phyloP scores from a whole-genome alignment of 1,140 invertebrate species.

The Anastrepha obliqua region DNA sequence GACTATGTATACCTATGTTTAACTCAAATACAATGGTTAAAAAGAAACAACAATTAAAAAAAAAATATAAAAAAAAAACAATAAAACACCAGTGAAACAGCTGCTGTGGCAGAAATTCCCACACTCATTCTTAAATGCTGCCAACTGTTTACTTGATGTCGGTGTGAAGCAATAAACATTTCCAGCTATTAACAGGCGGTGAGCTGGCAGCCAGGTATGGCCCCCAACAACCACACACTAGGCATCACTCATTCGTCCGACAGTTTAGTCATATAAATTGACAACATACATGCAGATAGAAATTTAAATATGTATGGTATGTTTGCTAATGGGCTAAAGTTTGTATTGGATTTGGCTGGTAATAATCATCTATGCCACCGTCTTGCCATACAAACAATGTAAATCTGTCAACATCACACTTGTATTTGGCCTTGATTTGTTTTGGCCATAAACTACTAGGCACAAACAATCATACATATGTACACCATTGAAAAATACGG shows the following conservation, averaged over 20 bases:
- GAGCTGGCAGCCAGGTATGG: not conserved
- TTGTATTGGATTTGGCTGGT: not conserved
- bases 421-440: slow-evolving; percentile 35
- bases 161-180: not conserved
- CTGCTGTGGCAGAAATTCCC: slow-evolving; percentile 26
- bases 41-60: not conserved
- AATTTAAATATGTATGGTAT: not conserved
- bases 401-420: slow-evolving; percentile 7
- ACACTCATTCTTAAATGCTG: slow-evolving; percentile 35
- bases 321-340: not conserved
- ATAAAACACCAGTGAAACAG: not conserved
- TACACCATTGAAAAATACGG: not conserved
- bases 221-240: not conserved
- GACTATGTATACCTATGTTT: too few relatives aligned
- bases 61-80: not conserved
- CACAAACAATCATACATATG: not conserved
- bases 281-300: not conserved
- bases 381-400: slow-evolving; percentile 21
- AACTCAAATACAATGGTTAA: not conserved
- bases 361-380: not conserved
- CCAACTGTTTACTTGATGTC: not conserved
- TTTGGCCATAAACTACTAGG: not conserved
- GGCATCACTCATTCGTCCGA: not conserved
- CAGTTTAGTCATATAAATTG: slow-evolving; percentile 37
- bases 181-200: not conserved